Evolutionary conservation across 2,113 vertebrate genomes (phyloP), one percentile per base, ranked within the genome.

Genomic region (Oncorhynchus clarkii): DNA sequence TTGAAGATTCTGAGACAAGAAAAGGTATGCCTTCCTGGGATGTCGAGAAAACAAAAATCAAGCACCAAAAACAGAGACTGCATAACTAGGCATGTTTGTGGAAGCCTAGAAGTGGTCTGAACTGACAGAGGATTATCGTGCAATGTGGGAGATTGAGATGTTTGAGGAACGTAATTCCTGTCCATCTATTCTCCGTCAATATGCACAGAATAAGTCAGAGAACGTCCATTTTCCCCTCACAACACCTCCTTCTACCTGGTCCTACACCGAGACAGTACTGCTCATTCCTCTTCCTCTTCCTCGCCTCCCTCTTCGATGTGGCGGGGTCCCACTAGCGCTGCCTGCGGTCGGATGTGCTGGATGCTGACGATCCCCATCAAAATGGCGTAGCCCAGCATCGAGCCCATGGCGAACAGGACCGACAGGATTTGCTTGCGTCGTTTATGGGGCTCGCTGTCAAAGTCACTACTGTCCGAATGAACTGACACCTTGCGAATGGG

Each of bases 371-470:
- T 96, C 74, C 96, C 97, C 0, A 94, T 97, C 3, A 99, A 84
- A 59, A 98, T 78, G 72, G 97, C 97, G 0, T 99, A 99, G 82
- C 95, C 91, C 80, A 95, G 80, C 97, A 99, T 99, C 82, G 97
- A 96, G 0, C 68, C 93, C 84, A 97, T 87, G 2, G 95, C 97
- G 18, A 94, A 94, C 86, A 98, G 82, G 75, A 93, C 94, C 0
- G 97, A 98, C 22, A 99, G 93, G 68, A 98, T 49, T 91, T 99
- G 97, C 81, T 95, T 97, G 66, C 93, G 88, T 1, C 95, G 89
- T 73, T 95, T 95, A 87, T 96, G 90, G 0, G 96, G 96, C 27
- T 97, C 95, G 51, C 95, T 93, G 67, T 97, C 96, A 0, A 77
- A 70, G 51, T 95, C 94, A n/a, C 86, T 60, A 0, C 87, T 85